These are phyloP conservation scores for Anarsia innoxiella DNA, from an alignment of 2,888 invertebrate genomes.

Conservation along the genomic window DNA sequence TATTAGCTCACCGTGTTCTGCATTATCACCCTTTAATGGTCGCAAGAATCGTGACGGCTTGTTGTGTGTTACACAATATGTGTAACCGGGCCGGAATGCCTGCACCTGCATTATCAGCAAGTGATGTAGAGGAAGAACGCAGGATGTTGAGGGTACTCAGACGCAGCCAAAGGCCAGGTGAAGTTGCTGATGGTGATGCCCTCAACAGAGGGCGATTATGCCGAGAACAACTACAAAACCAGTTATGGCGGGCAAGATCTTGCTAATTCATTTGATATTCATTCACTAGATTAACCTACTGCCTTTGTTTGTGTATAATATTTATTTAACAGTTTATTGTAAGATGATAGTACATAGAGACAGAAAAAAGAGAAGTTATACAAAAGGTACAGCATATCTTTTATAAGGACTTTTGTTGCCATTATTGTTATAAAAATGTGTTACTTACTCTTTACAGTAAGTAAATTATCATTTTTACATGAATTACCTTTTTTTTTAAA, in stretches of 20 bases:
- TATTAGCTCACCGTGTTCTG: slow-evolving; percentile 10
- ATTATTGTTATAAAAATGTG: neutral
- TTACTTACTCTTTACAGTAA: too few relatives aligned
- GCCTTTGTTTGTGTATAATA: too few relatives aligned
- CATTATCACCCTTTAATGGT: slow-evolving; percentile 10
- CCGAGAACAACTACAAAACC: neutral
- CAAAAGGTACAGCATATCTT: too few relatives aligned
- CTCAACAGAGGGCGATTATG: neutral
- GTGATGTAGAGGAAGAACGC: neutral
- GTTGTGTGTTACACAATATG: slow-evolving; percentile 12
- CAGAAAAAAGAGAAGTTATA: neutral
- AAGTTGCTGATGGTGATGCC: too few relatives aligned
- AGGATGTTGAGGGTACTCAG: neutral
- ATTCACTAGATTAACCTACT: too few relatives aligned
- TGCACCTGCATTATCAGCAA: neutral
- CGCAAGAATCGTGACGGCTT: slow-evolving; percentile 9
- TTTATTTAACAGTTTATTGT: too few relatives aligned
- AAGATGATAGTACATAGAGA: too few relatives aligned
- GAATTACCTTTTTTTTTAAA: neutral
- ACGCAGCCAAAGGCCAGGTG: neutral
- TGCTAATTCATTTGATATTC: too few relatives aligned
- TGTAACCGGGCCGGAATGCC: slow-evolving; percentile 3
- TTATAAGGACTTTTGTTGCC: too few relatives aligned
- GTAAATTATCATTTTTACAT: neutral
- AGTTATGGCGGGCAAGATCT: too few relatives aligned